Conservation (phyloP, 2,888 invertebrate species). For the Archips xylosteana region DNA sequence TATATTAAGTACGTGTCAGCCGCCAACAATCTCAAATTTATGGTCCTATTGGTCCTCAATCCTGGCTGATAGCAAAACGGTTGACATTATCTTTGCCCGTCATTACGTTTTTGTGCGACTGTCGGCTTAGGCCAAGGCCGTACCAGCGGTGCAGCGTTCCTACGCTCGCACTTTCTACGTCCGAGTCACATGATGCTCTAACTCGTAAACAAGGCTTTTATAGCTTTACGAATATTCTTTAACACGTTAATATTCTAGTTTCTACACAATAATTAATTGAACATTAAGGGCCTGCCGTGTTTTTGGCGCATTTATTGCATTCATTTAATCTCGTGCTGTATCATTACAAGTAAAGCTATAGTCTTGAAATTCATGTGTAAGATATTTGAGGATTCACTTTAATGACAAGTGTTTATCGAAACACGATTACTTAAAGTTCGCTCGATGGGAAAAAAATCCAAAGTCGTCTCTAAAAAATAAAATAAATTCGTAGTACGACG, state of each 20-base stretch:
- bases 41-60: background rate
- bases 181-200: constrained; percentile 20
- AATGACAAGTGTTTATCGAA: too few relatives aligned
- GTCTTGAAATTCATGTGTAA: too few relatives aligned
- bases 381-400: too few relatives aligned
- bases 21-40: background rate
- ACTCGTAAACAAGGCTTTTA: constrained; percentile 14
- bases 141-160: constrained; percentile 40
- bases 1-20: too few relatives aligned
- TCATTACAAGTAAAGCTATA: too few relatives aligned
- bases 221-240: background rate
- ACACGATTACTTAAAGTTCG: too few relatives aligned
- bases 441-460: too few relatives aligned
- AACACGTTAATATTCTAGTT: background rate
- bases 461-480: too few relatives aligned
- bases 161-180: constrained; percentile 40
- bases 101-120: constrained; percentile 42
- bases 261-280: background rate
- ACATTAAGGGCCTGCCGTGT: background rate
- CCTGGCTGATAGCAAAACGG: background rate
- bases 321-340: too few relatives aligned
- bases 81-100: background rate
- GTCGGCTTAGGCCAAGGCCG: constrained; percentile 44
- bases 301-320: too few relatives aligned
- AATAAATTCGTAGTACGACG: too few relatives aligned